These are phyloP conservation scores for Petaurus breviceps DNA, from an alignment of 2,113 vertebrate species.

Conservation along the genomic window DNA sequence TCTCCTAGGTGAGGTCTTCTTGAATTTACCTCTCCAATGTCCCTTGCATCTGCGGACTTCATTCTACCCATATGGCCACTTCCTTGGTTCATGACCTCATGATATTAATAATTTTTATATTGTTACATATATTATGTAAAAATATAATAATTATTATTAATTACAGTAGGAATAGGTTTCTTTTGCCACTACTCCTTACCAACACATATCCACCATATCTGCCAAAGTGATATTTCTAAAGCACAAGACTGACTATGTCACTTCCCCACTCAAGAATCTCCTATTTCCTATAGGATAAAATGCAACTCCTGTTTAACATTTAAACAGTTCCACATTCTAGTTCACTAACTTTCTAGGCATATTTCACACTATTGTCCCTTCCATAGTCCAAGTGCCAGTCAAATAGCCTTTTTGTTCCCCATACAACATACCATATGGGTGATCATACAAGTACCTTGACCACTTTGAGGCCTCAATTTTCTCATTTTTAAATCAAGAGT, in stretches of 20 bases:
- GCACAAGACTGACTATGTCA: not conserved
- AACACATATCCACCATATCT: not conserved
- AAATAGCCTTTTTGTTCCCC: not conserved
- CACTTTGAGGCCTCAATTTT: not conserved
- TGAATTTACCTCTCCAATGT: not conserved
- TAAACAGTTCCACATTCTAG: not conserved
- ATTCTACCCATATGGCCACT: not conserved
- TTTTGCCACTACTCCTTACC: not conserved
- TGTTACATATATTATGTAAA: no score
- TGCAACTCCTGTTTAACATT: not conserved
- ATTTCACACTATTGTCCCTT: not conserved
- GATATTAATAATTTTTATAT: not conserved
- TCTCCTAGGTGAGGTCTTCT: not conserved
- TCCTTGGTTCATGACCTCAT: not conserved
- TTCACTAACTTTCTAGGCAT: not conserved
- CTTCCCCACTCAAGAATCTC: not conserved
- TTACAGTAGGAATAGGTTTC: not conserved
- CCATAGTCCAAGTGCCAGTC: not conserved
- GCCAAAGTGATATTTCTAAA: not conserved
- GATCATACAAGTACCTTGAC: not conserved
- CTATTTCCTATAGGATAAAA: not conserved
- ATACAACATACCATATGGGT: not conserved
- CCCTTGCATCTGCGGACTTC: not conserved
- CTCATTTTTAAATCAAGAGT: not conserved
- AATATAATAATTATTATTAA: no score